Percentiles rank a stretch among this genome's conserved stretches.
These are phyloP conservation scores for Hippocampus abdominalis DNA, from an alignment of 2,113 vertebrate genomes.

Conservation along the genomic window DNA sequence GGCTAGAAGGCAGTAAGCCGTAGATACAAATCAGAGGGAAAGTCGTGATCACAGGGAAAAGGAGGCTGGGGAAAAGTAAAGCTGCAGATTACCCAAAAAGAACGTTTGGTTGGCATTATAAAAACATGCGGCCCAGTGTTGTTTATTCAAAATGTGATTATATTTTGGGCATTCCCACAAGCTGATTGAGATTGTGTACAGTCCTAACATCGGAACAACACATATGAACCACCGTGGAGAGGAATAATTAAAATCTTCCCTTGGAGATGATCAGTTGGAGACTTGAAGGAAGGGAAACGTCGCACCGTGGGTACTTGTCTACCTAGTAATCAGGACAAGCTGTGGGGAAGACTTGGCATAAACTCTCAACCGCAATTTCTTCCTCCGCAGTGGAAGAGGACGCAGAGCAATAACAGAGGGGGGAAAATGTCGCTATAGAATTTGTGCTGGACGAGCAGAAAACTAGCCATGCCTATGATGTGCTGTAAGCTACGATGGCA, in stretches of 20 bases:
- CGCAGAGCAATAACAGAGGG: slow-evolving; percentile 44
- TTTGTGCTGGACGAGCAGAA: slow-evolving; percentile 55
- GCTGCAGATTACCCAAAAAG: slow-evolving; percentile 48
- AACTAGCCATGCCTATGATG: slow-evolving; percentile 46
- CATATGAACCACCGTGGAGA: slow-evolving; percentile 18
- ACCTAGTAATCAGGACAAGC: slow-evolving; percentile 67
- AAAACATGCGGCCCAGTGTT: slow-evolving; percentile 48
- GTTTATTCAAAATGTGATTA: slow-evolving; percentile 58
- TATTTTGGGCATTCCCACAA: slow-evolving; percentile 36
- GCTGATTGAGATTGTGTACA: slow-evolving; percentile 39
- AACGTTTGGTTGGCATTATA: slow-evolving; percentile 48
- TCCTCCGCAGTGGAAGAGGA: slow-evolving; percentile 46
- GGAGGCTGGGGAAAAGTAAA: slow-evolving; percentile 41
- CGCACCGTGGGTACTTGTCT: slow-evolving; percentile 57
- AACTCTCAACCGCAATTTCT: slow-evolving; percentile 53
- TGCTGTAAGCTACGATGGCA: slow-evolving; percentile 30
- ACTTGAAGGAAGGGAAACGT: slow-evolving; percentile 39
- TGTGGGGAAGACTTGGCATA: slow-evolving; percentile 57
- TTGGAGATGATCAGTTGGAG: slow-evolving; percentile 32
- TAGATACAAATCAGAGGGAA: slow-evolving; percentile 56
- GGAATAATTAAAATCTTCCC: slow-evolving; percentile 39
- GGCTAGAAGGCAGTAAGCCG: slow-evolving; percentile 57
- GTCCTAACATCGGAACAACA: slow-evolving; percentile 34
- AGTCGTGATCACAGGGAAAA: slow-evolving; percentile 51
- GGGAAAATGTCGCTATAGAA: slow-evolving; percentile 32